Evolutionary conservation across 1,140 invertebrate genomes (phyloP).

Genomic region (Drosophila sp.): DNA sequence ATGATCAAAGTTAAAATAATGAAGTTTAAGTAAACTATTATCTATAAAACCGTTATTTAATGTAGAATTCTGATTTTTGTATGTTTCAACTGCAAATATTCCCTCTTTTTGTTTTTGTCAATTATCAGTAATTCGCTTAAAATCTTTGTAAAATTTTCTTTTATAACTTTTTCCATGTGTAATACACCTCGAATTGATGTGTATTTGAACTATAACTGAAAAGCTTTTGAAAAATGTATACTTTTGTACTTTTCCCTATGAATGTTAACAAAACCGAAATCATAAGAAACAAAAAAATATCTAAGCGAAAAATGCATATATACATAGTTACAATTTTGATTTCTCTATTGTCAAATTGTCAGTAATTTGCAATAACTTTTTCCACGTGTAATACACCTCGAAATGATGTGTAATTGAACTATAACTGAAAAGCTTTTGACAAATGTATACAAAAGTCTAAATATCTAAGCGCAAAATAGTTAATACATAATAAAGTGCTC

Average conservation of each 20-base stretch:
- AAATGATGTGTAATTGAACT: too few species aligned
- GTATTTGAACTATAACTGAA: constrained; percentile 57
- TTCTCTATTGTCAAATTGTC: too few species aligned
- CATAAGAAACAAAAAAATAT: constrained; percentile 34
- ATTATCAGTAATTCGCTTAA: background rate
- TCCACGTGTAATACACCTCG: too few species aligned
- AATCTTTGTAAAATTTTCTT: background rate
- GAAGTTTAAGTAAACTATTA: too few species aligned
- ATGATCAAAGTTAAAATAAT: too few species aligned
- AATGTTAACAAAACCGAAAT: constrained; percentile 45
- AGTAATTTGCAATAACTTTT: too few species aligned
- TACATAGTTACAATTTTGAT: constrained; percentile 67
- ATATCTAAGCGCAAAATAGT: too few species aligned
- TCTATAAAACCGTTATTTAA: too few species aligned
- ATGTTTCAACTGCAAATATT: background rate
- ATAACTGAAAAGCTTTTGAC: too few species aligned
- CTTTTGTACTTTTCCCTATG: constrained; percentile 78
- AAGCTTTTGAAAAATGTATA: constrained; percentile 75
- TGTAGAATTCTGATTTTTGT: too few species aligned
- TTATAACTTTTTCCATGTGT: constrained; percentile 36
- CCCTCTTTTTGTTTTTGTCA: background rate
- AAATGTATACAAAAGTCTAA: too few species aligned
- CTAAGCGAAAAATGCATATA: constrained; percentile 63
- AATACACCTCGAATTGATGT: constrained; percentile 48
- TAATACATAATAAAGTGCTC: too few species aligned